A percentile compares a stretch with the other conserved stretches of the same genome.
Evolutionary conservation across 2,113 vertebrate species (phyloP).

Genomic region (Proteles cristata): DNA sequence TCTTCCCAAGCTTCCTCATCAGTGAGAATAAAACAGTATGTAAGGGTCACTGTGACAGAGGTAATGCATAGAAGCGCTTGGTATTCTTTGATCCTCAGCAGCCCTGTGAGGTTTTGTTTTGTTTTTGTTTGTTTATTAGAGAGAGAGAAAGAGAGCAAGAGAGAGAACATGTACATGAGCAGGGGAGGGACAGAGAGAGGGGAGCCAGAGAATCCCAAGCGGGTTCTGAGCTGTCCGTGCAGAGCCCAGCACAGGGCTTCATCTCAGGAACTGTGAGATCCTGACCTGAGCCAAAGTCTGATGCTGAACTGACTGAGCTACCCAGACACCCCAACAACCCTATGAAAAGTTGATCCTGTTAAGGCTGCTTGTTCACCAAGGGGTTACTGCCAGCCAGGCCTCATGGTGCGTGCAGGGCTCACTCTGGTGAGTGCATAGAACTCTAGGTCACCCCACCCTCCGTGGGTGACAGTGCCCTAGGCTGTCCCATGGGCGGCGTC

Average conservation of each 20-base stretch:
- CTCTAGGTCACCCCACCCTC: background rate
- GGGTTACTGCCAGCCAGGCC: background rate
- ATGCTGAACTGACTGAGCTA: too few species aligned
- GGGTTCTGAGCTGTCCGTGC: too few species aligned
- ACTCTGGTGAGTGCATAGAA: background rate
- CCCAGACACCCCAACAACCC: too few species aligned
- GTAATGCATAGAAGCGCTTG: background rate
- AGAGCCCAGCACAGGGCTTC: too few species aligned
- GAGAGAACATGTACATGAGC: too few species aligned
- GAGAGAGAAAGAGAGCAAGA: too few species aligned
- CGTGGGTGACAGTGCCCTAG: background rate
- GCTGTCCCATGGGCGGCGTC: background rate
- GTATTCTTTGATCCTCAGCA: background rate
- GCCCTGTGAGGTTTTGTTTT: background rate
- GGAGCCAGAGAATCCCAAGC: too few species aligned
- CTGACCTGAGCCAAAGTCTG: too few species aligned
- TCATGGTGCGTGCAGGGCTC: background rate
- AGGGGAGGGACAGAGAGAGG: too few species aligned
- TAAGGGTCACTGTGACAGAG: background rate
- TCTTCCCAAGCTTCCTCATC: background rate
- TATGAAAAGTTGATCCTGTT: background rate
- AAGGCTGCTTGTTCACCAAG: rapidly evolving
- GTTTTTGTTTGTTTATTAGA: too few species aligned
- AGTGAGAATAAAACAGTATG: background rate
- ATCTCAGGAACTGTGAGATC: too few species aligned